A percentile compares a stretch with the other conserved stretches of the same genome.
These are phyloP conservation scores for Hemiprocne comata DNA, from an alignment of 2,113 vertebrate species.

Conservation along the genomic window DNA sequence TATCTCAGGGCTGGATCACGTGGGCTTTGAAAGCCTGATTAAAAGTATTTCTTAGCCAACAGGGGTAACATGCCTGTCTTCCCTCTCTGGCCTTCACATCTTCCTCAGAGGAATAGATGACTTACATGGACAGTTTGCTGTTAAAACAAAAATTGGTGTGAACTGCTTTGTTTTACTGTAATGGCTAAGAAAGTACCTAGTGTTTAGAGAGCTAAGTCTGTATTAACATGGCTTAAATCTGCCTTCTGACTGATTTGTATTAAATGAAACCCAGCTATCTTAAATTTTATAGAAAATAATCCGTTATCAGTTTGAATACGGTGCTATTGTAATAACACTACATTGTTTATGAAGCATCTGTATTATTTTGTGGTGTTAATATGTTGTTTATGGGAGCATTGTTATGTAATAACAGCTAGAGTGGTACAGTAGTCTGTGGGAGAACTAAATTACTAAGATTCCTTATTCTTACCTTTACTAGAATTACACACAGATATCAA, in stretches of 20 bases:
- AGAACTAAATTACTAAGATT: neutral
- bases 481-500: neutral
- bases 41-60: neutral
- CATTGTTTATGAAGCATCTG: neutral
- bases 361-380: neutral
- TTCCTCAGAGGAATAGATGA: neutral
- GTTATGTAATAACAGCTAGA: neutral
- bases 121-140: neutral
- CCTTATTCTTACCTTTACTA: neutral
- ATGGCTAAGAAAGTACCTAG: neutral
- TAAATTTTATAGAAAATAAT: neutral
- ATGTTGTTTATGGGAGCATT: neutral
- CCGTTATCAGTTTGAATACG: neutral
- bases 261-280: neutral
- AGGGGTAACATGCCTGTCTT: neutral
- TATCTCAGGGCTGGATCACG: neutral
- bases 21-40: neutral
- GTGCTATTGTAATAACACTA: neutral
- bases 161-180: neutral
- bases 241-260: neutral
- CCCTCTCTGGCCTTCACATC: neutral
- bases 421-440: neutral
- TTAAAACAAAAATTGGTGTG: neutral
- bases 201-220: neutral
- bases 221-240: neutral